Percentiles rank a stretch among this genome's conserved stretches.
Evolutionary conservation across 2,888 invertebrate species (phyloP).

Genomic region (Nemapogon koenigi): DNA sequence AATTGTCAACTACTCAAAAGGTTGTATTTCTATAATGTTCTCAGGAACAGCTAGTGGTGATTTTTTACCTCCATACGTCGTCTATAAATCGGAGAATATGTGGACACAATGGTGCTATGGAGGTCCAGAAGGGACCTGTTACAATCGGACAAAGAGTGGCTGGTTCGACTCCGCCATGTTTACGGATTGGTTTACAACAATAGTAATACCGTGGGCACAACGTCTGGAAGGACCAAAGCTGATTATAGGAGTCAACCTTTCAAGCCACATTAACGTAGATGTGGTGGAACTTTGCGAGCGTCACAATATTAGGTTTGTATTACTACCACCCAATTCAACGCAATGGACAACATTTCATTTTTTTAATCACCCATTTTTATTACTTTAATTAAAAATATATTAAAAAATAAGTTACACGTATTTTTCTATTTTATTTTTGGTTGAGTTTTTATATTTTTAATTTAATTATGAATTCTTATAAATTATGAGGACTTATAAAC

Average conservation of each 20-base stretch:
- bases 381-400: too few relatives aligned
- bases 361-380: too few relatives aligned
- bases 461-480: too few relatives aligned
- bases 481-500: too few relatives aligned
- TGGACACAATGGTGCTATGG: slow-evolving; percentile 16
- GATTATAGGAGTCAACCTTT: slow-evolving; percentile 14
- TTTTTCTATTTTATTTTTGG: too few relatives aligned
- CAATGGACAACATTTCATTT: too few relatives aligned
- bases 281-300: slow-evolving; percentile 11
- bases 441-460: too few relatives aligned
- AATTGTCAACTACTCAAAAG: slow-evolving; percentile 16
- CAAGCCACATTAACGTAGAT: slow-evolving; percentile 13
- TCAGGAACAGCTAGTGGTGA: slow-evolving; percentile 15
- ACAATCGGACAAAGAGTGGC: slow-evolving; percentile 17
- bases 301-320: slow-evolving; percentile 12
- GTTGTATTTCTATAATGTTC: slow-evolving; percentile 18
- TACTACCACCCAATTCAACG: too few relatives aligned
- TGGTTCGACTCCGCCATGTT: slow-evolving; percentile 18
- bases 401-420: too few relatives aligned
- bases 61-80: slow-evolving; percentile 16
- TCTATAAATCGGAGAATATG: slow-evolving; percentile 18
- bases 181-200: slow-evolving; percentile 18
- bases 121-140: slow-evolving; percentile 15
- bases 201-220: slow-evolving; percentile 17
- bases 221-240: slow-evolving; percentile 13